Percentiles rank a stretch among this genome's conserved stretches.
Evolutionary conservation across 2,888 invertebrate species (phyloP).

Genomic region (Caenorhabditis panamensis): DNA sequence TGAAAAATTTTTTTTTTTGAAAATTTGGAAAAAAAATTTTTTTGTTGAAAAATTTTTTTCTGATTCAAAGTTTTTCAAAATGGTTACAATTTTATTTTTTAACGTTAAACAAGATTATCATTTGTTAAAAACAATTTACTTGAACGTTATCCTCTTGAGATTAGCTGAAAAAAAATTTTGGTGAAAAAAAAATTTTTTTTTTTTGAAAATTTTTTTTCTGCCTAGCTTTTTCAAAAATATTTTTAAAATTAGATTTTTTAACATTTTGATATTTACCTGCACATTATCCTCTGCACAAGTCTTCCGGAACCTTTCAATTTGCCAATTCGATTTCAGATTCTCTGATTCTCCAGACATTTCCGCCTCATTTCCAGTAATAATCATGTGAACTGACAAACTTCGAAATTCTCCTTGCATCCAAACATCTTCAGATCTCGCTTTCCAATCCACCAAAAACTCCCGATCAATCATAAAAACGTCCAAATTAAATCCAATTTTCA

Average conservation of each 20-base stretch:
- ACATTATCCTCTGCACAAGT: constrained; percentile 44
- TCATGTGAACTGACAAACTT: constrained; percentile 32
- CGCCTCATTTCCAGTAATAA: constrained; percentile 8
- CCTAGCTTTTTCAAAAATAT: too few species aligned
- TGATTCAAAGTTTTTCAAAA: too few species aligned
- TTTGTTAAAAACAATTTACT: too few species aligned
- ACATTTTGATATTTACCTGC: constrained; percentile 37
- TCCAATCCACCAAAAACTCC: constrained; percentile 31
- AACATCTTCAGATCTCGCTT: constrained; percentile 20
- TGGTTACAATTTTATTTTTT: too few species aligned
- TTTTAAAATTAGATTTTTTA: too few species aligned
- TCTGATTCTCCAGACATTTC: neutral
- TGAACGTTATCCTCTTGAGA: too few species aligned
- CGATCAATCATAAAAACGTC: constrained; percentile 36
- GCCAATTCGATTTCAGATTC: neutral
- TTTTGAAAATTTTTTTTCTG: too few species aligned
- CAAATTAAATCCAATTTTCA: constrained; percentile 10
- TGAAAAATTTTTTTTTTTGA: too few species aligned
- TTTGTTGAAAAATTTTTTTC: too few species aligned
- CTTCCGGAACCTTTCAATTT: constrained; percentile 10
- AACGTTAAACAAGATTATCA: too few species aligned
- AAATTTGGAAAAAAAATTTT: too few species aligned
- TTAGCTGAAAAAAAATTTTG: neutral
- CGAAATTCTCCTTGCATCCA: constrained; percentile 33
- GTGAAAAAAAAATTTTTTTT: too few species aligned